These are phyloP conservation scores for Siniperca chuatsi DNA, from an alignment of 2,113 vertebrate species.

Conservation along the genomic window DNA sequence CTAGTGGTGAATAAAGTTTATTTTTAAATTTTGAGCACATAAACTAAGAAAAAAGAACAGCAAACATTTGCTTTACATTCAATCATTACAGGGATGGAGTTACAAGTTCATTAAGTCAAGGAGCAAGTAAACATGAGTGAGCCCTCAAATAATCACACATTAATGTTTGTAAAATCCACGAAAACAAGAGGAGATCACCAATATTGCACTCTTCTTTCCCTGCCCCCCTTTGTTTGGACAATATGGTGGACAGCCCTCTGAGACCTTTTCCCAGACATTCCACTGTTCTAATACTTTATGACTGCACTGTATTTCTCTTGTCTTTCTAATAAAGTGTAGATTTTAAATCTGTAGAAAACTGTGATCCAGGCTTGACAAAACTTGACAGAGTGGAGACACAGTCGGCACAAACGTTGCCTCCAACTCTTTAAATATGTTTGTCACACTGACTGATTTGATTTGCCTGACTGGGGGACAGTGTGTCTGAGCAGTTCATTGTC, in stretches of 20 bases:
- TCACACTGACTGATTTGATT: constrained; percentile 9
- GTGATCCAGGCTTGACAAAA: neutral
- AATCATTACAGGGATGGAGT: neutral
- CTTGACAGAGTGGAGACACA: neutral
- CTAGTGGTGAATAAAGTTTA: no score
- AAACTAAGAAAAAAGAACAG: neutral
- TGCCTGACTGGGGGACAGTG: constrained; percentile 8
- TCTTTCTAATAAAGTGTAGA: neutral
- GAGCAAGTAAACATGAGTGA: neutral
- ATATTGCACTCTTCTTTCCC: neutral
- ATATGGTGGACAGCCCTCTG: neutral
- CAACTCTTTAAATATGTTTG: constrained; percentile 15
- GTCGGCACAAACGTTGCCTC: neutral
- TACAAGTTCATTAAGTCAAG: neutral
- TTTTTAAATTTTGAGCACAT: neutral
- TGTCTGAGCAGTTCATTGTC: constrained; percentile 17
- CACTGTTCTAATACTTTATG: neutral
- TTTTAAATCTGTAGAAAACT: neutral
- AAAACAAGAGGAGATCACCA: neutral
- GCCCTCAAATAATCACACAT: neutral
- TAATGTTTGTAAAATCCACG: neutral
- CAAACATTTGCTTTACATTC: neutral
- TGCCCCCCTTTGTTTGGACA: neutral
- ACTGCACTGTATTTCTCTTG: neutral
- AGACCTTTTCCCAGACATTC: neutral